These are phyloP conservation scores for Xiphophorus hellerii DNA, from an alignment of 2,113 vertebrate species.

Conservation along the genomic window DNA sequence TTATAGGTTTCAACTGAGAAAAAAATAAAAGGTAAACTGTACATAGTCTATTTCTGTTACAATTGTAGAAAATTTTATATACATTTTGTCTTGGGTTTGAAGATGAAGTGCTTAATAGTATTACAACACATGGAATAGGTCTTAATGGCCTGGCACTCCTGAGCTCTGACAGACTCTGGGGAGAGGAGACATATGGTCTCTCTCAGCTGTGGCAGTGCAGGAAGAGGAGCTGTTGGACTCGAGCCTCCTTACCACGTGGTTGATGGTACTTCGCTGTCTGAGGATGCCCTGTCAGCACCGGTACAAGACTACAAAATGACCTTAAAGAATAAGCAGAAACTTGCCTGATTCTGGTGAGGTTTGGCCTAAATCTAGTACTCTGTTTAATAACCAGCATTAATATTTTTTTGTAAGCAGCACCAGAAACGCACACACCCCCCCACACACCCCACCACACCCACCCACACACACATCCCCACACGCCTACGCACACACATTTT, in stretches of 20 bases:
- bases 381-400: background rate
- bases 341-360: background rate
- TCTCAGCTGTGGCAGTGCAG: constrained; percentile 54
- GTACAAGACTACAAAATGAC: constrained; percentile 23
- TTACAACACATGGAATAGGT: constrained; percentile 51
- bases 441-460: background rate
- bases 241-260: constrained; percentile 57
- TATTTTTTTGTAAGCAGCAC: background rate
- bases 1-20: background rate
- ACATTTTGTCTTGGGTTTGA: background rate
- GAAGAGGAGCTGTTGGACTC: constrained; percentile 40
- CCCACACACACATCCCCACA: background rate
- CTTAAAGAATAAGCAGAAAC: background rate
- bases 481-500: constrained; percentile 7
- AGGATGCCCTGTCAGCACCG: constrained; percentile 32
- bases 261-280: constrained; percentile 29
- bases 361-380: background rate
- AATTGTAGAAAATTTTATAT: background rate
- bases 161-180: constrained; percentile 32
- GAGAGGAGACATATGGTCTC: constrained; percentile 69
- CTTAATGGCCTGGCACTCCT: constrained; percentile 47
- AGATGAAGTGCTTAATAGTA: constrained; percentile 32
- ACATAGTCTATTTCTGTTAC: background rate
- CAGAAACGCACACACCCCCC: background rate
- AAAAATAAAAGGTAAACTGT: background rate